These are phyloP conservation scores for Rhynchopsitta pachyrhyncha DNA, from an alignment of 2,113 vertebrate genomes.

Conservation along the genomic window DNA sequence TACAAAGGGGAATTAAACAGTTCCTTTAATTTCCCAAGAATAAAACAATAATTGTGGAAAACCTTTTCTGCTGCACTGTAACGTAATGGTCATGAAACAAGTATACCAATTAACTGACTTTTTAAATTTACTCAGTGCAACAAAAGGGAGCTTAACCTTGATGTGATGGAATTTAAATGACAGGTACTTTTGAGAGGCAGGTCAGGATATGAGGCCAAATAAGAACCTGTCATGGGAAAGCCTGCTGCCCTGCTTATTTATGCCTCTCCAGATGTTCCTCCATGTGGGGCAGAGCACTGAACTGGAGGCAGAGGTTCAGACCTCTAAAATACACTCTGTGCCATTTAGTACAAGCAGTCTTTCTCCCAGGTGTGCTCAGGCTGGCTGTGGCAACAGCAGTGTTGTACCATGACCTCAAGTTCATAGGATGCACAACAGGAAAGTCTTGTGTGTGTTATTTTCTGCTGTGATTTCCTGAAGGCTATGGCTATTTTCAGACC, in stretches of 20 bases:
- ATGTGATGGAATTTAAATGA: slow-evolving; percentile 67
- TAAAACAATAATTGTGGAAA: neutral
- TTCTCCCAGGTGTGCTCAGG: neutral
- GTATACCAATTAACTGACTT: slow-evolving; percentile 64
- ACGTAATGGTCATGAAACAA: slow-evolving; percentile 67
- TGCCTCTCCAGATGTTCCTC: neutral
- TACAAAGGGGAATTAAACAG: slow-evolving; percentile 27
- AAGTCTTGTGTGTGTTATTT: neutral
- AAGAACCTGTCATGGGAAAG: neutral
- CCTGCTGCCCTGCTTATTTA: neutral
- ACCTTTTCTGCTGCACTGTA: slow-evolving; percentile 37
- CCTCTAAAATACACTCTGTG: neutral
- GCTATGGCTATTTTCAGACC: neutral
- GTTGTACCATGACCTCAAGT: neutral
- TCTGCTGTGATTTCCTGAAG: neutral
- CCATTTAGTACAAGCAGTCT: neutral
- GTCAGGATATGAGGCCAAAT: slow-evolving; percentile 45
- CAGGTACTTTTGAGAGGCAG: slow-evolving; percentile 35
- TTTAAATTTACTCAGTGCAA: slow-evolving; percentile 66
- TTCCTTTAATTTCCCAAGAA: slow-evolving; percentile 28
- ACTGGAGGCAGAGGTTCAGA: neutral
- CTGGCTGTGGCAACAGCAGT: neutral
- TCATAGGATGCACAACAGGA: neutral
- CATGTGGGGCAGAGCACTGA: neutral
- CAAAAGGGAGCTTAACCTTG: slow-evolving; percentile 58